Evolutionary conservation across 2,888 invertebrate species (phyloP).

Genomic region (Rhamnusium bicolor): DNA sequence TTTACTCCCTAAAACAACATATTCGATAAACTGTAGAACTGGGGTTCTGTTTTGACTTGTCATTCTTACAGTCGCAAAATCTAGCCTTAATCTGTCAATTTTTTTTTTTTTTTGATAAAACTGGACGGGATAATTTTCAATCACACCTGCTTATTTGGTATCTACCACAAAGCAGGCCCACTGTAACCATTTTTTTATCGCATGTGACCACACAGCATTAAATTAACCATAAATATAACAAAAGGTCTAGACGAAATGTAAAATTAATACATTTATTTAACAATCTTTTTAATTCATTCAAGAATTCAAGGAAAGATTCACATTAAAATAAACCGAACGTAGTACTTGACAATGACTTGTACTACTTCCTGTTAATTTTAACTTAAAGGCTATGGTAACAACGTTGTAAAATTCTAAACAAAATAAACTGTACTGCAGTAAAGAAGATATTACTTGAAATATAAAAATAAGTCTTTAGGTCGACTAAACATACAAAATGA

Average conservation of each 20-base stretch:
- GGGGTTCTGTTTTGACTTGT: too few species aligned
- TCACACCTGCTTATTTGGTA: too few species aligned
- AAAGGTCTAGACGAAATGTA: neutral
- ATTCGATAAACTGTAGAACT: too few species aligned
- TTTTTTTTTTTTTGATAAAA: too few species aligned
- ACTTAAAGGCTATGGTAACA: constrained; percentile 3
- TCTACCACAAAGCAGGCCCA: too few species aligned
- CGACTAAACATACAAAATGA: neutral
- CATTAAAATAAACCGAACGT: constrained; percentile 47
- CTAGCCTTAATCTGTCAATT: too few species aligned
- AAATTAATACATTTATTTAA: constrained; percentile 6
- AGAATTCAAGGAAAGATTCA: constrained; percentile 45
- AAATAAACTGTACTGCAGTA: constrained; percentile 17
- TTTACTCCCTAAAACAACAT: too few species aligned
- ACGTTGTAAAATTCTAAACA: constrained; percentile 22
- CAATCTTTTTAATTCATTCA: constrained; percentile 23
- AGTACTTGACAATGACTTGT: constrained; percentile 50
- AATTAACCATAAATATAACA: neutral
- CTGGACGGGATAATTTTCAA: too few species aligned
- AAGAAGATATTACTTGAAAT: constrained; percentile 16
- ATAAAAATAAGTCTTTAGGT: neutral
- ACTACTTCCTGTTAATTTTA: constrained; percentile 50
- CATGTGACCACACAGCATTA: neutral
- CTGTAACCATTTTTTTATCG: neutral
- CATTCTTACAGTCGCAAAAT: too few species aligned